These are phyloP conservation scores for Pandion haliaetus DNA, from an alignment of 2,113 vertebrate species.

Conservation along the genomic window DNA sequence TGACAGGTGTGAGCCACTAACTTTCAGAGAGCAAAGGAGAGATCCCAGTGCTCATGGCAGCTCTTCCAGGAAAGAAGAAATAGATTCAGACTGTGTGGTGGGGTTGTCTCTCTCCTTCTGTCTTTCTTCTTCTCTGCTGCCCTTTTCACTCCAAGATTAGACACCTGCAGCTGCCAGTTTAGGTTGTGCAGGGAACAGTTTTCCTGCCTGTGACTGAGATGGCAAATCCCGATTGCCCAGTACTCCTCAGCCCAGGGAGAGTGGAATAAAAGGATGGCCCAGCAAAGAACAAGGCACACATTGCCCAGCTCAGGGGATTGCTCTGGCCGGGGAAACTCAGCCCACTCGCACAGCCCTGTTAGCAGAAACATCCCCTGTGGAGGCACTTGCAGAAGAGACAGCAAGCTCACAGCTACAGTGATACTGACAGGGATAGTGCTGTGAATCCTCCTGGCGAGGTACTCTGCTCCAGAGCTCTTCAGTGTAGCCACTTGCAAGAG, in stretches of 20 bases:
- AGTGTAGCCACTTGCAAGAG: background rate
- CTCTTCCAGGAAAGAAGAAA: background rate
- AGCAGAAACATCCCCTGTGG: background rate
- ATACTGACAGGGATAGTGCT: no score
- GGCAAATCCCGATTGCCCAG: background rate
- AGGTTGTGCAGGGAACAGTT: background rate
- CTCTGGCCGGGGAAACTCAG: background rate
- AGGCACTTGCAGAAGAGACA: background rate
- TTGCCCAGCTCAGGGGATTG: background rate
- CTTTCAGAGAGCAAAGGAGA: background rate
- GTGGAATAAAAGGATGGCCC: background rate
- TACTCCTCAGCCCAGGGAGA: background rate
- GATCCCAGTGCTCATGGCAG: fast-evolving
- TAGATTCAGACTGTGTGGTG: background rate
- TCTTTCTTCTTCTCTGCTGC: background rate
- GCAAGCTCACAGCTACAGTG: background rate
- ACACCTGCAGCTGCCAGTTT: background rate
- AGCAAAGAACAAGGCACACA: background rate
- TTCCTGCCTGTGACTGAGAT: background rate
- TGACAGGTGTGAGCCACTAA: background rate
- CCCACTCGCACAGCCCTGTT: background rate
- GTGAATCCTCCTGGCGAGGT: background rate
- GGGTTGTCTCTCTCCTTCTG: background rate
- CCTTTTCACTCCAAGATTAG: background rate
- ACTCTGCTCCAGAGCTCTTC: background rate